Base-by-base conservation (phyloP, 2,113 vertebrate genomes). In the Electrona antarctica region DNA sequence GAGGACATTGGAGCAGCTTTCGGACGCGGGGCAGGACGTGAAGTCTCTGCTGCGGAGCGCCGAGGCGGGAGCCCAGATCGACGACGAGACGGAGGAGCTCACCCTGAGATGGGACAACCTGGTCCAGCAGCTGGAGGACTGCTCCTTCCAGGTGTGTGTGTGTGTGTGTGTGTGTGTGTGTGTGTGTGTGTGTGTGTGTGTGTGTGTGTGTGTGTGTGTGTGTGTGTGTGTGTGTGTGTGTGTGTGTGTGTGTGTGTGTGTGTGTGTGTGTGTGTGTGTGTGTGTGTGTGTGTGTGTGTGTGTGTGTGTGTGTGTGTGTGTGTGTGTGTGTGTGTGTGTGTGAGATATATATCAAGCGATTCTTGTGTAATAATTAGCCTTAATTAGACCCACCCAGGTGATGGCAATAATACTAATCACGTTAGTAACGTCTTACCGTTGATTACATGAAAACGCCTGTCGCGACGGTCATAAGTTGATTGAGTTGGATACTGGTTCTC, bases 51-150 rank as follows among this genome's bases (percentile, higher is more conserved):
- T 99, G 74, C 94, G 81, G 73, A 92, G 90, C 69, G 51, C 83
- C 0, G 93, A 89, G 45, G 95, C 93, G 0, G 91, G 91, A 41
- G 88, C 78, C 50, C 91, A 90, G 83, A 96, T 98, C 0, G 94
- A 94, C 62, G 83, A 78, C 0, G 94, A 96, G 83, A 92, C 94
- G 0, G 97, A 98, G 72, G 94, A 96, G 41, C 85, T 99, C 71
- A 94, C 96, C 10, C 97, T 97, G 85, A 90, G 95, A 65, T 99
- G 98, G 98, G 96, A 99, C 90, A 93, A 93, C 79, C 90, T 99
- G 87, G 96, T 98, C 68, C 98, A 99, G 92, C 96, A 91, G 79
- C 92, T 99, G 50, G 97, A 99, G 80, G 97, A 98, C 86, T 96
- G 89, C 80, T 99, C 97, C 62, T 96, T 97, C 64, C 95, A 98